A percentile compares a stretch with the other conserved stretches of the same genome.
Conservation (phyloP, 1,140 invertebrate genomes). For the Odontomachus brunneus region DNA sequence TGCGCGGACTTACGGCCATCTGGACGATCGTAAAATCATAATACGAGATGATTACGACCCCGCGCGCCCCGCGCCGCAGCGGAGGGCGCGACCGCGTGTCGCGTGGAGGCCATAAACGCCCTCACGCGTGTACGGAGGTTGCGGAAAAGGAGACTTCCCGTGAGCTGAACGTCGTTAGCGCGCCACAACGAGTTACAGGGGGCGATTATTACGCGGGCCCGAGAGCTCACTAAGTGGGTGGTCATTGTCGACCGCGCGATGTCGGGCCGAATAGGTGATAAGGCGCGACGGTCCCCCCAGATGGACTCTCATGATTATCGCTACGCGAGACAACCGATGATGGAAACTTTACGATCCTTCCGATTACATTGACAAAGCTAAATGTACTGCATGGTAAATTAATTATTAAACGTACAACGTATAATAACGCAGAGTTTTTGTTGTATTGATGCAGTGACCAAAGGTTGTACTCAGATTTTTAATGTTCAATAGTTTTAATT, state of each 20-base stretch:
- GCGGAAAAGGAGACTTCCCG: neutral
- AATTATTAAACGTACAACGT: too few relatives aligned
- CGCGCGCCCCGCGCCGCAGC: neutral
- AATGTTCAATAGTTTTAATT: too few relatives aligned
- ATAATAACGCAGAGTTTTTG: too few relatives aligned
- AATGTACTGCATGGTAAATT: too few relatives aligned
- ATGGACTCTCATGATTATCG: too few relatives aligned
- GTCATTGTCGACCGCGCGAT: neutral
- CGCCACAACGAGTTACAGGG: conserved; percentile 12
- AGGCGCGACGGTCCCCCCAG: conserved; percentile 1
- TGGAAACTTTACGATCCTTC: too few relatives aligned
- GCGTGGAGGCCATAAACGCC: conserved; percentile 12
- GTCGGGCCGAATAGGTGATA: conserved; percentile 14
- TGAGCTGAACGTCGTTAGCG: conserved; percentile 26
- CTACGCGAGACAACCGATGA: too few relatives aligned
- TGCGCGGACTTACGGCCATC: conserved; percentile 7
- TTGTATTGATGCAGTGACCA: too few relatives aligned
- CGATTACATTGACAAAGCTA: too few relatives aligned
- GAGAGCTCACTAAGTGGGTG: neutral
- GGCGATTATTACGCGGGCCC: conserved; percentile 1
- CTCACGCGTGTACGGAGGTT: conserved; percentile 2
- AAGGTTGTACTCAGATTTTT: too few relatives aligned
- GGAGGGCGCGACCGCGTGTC: too few relatives aligned
- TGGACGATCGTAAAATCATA: conserved; percentile 34
- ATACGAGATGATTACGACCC: conserved; percentile 3